Base-by-base conservation (phyloP, 2,888 invertebrate species). In the Helobdella robusta region DNA sequence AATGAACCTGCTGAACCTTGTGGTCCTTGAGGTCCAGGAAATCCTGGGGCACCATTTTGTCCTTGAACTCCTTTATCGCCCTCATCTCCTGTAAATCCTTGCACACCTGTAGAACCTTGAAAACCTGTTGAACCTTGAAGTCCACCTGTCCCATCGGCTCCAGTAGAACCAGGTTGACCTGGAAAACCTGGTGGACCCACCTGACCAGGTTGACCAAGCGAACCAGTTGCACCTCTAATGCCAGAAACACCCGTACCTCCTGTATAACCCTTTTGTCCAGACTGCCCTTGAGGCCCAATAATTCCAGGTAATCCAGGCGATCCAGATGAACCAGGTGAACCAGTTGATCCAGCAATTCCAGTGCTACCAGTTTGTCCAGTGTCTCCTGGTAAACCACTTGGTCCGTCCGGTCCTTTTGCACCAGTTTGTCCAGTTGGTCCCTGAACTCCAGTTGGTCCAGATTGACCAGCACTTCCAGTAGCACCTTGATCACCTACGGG, bases 321-420 rank as follows among this genome's bases (percentile, higher is more conserved):
- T 8, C 76, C 76, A 5, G 70, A 69, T 2, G 68, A 66, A 64
- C 76, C 76, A n/a, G 65, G 23, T 25, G 75, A 74, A 59, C 66
- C 66, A 18, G 50, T 18, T 32, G 46, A 54, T 18, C 68, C 64
- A 3, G 56, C n/a, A n/a, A 50, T 18, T 25, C 68, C 68, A n/a
- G 44, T 58, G 18, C n/a, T 32, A 58, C 64, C 65, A 60, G 60
- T 56, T 3, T 34, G 25, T 1, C 67, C 67, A 23, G 62, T 44
- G 46, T 54, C 44, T 52, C 63, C 48, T n/a, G n/a, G n/a, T n/a
- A n/a, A n/a, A n/a, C n/a, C n/a, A n/a, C n/a, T n/a, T 32, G n/a
- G 28, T 28, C 56, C 56, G 28, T 30, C n/a, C 32, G 11, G 25
- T 30, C 56, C 56, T 4, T 28, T 56, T n/a, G 32, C 28, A 56